A percentile compares a stretch with the other conserved stretches of the same genome.
Evolutionary conservation across 2,113 vertebrate species (phyloP).

Genomic region (Bos javanicus): DNA sequence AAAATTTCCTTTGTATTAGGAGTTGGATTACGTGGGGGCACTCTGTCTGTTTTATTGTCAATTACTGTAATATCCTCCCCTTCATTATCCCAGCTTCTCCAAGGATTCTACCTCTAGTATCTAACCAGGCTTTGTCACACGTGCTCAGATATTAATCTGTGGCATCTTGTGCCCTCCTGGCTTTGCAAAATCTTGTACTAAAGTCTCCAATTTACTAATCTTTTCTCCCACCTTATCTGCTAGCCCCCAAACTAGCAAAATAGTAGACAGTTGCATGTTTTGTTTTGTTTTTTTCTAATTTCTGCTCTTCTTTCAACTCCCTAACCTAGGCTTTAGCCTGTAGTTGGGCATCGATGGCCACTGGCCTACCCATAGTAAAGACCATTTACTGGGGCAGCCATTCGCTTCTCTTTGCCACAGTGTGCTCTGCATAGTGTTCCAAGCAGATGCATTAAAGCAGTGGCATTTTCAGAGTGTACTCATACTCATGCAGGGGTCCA

Average conservation of each 20-base stretch:
- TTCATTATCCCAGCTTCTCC: neutral
- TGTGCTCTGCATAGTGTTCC: neutral
- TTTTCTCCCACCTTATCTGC: neutral
- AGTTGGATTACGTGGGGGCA: neutral
- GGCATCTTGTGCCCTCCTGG: neutral
- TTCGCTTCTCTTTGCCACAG: neutral
- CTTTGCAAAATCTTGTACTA: neutral
- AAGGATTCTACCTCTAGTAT: neutral
- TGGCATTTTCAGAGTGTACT: neutral
- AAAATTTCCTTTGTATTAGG: neutral
- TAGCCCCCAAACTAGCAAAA: neutral
- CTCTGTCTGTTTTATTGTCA: neutral
- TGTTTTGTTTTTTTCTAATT: neutral
- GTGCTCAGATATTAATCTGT: neutral
- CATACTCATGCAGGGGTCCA: neutral
- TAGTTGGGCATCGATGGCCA: neutral
- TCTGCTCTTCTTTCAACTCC: neutral
- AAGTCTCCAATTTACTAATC: neutral
- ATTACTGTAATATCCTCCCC: neutral
- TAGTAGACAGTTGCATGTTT: neutral
- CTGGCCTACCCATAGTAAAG: neutral
- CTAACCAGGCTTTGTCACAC: neutral
- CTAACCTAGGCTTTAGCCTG: neutral
- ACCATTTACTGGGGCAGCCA: neutral
- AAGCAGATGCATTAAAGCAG: neutral